A percentile compares a stretch with the other conserved stretches of the same genome.
These are phyloP conservation scores for Halcyon chelicuti DNA, from an alignment of 2,797 vertebrate genomes.

Conservation along the genomic window DNA sequence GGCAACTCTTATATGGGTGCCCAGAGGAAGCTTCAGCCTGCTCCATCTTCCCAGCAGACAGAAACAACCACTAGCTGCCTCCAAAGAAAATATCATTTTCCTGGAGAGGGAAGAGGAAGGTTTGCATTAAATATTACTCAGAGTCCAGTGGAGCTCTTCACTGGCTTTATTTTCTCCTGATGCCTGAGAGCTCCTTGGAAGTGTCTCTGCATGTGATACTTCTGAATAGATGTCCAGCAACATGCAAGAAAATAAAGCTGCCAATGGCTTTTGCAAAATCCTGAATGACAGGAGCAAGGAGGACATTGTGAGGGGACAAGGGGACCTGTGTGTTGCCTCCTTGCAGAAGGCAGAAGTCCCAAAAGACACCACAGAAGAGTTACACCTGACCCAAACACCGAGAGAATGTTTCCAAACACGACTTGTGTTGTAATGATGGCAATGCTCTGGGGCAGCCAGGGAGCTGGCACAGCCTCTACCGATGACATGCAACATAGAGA, in stretches of 20 bases:
- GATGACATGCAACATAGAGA: accelerated
- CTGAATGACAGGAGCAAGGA: background rate
- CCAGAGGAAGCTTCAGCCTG: background rate
- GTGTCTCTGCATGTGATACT: background rate
- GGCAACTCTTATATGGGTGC: background rate
- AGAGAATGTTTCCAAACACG: accelerated
- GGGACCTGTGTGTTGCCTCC: background rate
- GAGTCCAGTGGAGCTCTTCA: background rate
- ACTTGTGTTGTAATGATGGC: accelerated
- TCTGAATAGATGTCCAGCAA: background rate
- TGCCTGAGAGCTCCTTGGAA: background rate
- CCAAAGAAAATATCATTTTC: background rate
- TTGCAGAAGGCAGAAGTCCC: background rate
- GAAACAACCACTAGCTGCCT: background rate
- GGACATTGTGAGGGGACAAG: accelerated
- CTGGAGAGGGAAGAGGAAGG: background rate
- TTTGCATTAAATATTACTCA: background rate
- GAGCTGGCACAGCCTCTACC: background rate
- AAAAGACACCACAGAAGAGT: accelerated
- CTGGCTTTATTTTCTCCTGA: background rate
- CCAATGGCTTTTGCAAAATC: background rate
- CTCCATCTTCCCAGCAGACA: background rate
- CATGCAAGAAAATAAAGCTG: background rate
- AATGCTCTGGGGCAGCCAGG: background rate
- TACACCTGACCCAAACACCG: accelerated